phyloP scores from a whole-genome alignment of 2,888 invertebrate species.

The Panorpa germanica region DNA sequence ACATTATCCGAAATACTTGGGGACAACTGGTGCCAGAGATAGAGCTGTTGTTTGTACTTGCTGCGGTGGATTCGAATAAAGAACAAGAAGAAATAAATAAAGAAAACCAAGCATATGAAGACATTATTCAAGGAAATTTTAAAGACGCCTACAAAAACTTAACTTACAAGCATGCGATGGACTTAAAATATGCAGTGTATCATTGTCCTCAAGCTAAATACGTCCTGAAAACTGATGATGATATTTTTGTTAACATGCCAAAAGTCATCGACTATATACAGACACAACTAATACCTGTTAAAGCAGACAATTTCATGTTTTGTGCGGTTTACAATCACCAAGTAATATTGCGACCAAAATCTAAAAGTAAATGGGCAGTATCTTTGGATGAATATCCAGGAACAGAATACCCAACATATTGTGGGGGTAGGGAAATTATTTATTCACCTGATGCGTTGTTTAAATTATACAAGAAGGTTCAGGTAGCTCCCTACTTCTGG shows the following conservation, averaged over 20 bases:
- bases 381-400: conserved; percentile 42
- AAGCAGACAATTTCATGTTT: conserved; percentile 33
- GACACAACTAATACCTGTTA: conserved; percentile 35
- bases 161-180: conserved; percentile 72
- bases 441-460: conserved; percentile 43
- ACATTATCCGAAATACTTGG: conserved; percentile 54
- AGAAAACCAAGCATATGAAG: conserved; percentile 37
- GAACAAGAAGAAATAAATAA: conserved; percentile 21
- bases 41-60: conserved; percentile 47
- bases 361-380: conserved; percentile 67
- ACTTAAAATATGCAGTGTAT: conserved; percentile 55
- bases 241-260: conserved; percentile 52
- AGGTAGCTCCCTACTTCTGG: conserved; percentile 53
- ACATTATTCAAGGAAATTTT: conserved; percentile 61
- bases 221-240: conserved; percentile 59
- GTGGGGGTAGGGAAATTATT: conserved; percentile 51
- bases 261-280: conserved; percentile 35
- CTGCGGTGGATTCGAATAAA: conserved; percentile 25
- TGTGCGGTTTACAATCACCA: conserved; percentile 35
- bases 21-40: conserved; percentile 33
- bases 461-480: conserved; percentile 35
- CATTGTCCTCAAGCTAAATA: conserved; percentile 48
- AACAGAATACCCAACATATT: conserved; percentile 51
- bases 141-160: conserved; percentile 61
- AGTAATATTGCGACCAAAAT: no score